A percentile compares a stretch with the other conserved stretches of the same genome.
These are phyloP conservation scores for Corticium candelabrum DNA, from an alignment of 37 sponge, comb jelly and placozoan genomes.

Conservation along the genomic window DNA sequence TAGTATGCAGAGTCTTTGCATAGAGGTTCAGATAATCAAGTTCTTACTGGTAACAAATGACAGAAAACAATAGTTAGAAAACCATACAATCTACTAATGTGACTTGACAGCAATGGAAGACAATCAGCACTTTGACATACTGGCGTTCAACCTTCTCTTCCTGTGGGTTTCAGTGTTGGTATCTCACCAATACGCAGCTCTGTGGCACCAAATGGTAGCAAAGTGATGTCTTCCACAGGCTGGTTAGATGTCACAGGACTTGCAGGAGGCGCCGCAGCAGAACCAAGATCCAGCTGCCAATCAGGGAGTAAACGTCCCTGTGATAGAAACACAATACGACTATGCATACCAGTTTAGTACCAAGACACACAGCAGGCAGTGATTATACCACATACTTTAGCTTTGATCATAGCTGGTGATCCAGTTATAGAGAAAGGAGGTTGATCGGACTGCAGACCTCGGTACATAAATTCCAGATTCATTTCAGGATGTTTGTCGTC, in stretches of 20 bases:
- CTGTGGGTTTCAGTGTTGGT: constrained; percentile 32
- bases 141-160: too few relatives aligned
- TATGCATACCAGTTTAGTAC: background rate
- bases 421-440: constrained; percentile 34
- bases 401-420: constrained; percentile 30
- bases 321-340: background rate
- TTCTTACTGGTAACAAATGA: too few relatives aligned
- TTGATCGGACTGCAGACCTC: constrained; percentile 2
- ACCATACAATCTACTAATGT: too few relatives aligned
- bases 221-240: constrained; percentile 14
- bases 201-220: constrained; percentile 65
- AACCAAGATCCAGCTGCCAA: constrained; percentile 38
- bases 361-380: background rate
- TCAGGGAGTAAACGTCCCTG: constrained; percentile 39
- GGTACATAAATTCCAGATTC: constrained; percentile 16
- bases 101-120: too few relatives aligned
- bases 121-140: too few relatives aligned
- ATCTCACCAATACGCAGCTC: constrained; percentile 53
- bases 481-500: constrained; percentile 19
- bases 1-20: too few relatives aligned
- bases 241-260: constrained; percentile 27
- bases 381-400: constrained; percentile 17
- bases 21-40: too few relatives aligned
- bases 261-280: constrained; percentile 53
- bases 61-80: too few relatives aligned